Evolutionary conservation across 2,113 vertebrate genomes (phyloP).

Genomic region (Phainopepla nitens): DNA sequence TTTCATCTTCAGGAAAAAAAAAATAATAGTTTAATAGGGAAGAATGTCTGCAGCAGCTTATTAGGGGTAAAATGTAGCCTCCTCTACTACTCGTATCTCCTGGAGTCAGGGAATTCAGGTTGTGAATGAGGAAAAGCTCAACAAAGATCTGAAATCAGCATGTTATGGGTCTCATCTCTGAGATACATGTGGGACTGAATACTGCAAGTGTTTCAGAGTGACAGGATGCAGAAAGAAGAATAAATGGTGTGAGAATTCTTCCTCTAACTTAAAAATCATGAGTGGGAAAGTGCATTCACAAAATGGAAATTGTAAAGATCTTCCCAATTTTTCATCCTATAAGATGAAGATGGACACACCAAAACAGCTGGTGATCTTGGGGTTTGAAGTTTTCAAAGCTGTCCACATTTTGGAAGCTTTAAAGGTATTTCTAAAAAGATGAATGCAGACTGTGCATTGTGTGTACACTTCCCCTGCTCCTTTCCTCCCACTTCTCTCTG

Average conservation of each 20-base stretch:
- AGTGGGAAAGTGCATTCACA: neutral
- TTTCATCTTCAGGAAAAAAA: neutral
- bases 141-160: neutral
- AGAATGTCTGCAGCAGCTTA: neutral
- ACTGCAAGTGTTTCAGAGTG: neutral
- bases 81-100: neutral
- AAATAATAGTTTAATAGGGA: neutral
- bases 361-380: neutral
- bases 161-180: neutral
- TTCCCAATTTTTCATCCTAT: neutral
- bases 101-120: neutral
- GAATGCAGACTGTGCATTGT: fast-evolving
- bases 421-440: neutral
- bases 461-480: neutral
- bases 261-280: neutral
- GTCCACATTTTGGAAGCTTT: neutral
- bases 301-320: neutral
- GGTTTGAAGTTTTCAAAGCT: neutral
- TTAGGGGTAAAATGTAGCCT: neutral
- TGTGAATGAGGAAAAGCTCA: neutral
- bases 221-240: neutral
- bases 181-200: neutral
- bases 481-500: neutral
- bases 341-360: neutral
- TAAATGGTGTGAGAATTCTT: neutral